Base-by-base conservation (phyloP, 2,113 vertebrate genomes). In the Stomatorhinus ivindoensis region DNA sequence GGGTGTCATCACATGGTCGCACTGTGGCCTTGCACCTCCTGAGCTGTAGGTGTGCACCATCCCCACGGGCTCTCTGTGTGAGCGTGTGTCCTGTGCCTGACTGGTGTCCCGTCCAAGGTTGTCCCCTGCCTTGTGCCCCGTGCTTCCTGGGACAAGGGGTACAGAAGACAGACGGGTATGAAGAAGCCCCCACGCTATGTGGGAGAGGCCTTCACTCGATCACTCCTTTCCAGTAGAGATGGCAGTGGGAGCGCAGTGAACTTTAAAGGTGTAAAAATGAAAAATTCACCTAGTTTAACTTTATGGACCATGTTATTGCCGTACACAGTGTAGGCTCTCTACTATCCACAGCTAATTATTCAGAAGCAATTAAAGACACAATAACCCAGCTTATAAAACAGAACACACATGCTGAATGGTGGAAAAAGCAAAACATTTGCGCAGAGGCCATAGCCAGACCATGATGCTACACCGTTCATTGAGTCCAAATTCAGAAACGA, bases 221-320 rank as follows among this genome's bases (percentile, higher is more conserved):
- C 39, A 47, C 80, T 21, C 21, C 21, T 82, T 82, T 82, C 31
- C 76, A 82, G 76, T 48, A 85, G 47, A 48, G 19, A 50, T 27
- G 24, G 3, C 46, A 27, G 10, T 47, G n/a, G 83, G 46, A 50
- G 44, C 21, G n/a, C 46, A 48, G 85, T 50, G 46, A 48, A 86
- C 85, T n/a, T 86, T 31, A 31, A 51, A 86, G 85, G 47, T 86
- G 85, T 31, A 53, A 86, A 86, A 86, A 31, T 86, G 85, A 50
- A 21, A 31, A 51, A 86, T 86, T 86, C 85, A 51, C 46, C 24
- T 19, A 86, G 85, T 51, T 51, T 48, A 5, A 47, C n/a, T 86
- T 86, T 86, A 86, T 86, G 85, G 48, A 31, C 39, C 85, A 35
- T 86, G 85, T 86, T 86, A 86, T 48, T 86, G 48, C 24, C 27